These are phyloP conservation scores for Diglossa cyanea DNA, from an alignment of 2,797 vertebrate species.

Conservation along the genomic window DNA sequence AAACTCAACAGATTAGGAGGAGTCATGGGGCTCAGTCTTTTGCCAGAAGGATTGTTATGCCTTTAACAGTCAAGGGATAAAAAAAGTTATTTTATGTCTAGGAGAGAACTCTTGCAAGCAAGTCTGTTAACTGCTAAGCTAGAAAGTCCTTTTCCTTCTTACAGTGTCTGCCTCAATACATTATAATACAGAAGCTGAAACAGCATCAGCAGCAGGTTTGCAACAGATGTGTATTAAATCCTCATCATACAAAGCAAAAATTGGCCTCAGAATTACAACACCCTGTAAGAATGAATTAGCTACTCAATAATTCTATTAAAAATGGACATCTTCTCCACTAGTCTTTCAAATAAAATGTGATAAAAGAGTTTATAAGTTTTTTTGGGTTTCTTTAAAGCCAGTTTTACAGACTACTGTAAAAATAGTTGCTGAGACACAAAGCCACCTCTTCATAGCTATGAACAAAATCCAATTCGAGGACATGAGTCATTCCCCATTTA, in stretches of 20 bases:
- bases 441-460: background rate
- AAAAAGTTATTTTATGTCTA: slow-evolving; percentile 1
- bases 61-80: slow-evolving; percentile 18
- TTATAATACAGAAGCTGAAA: background rate
- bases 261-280: background rate
- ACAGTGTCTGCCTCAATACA: background rate
- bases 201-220: background rate
- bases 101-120: background rate
- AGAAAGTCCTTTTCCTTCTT: background rate
- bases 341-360: background rate
- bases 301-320: background rate
- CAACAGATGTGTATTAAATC: background rate
- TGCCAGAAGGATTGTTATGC: slow-evolving; percentile 18
- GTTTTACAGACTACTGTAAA: background rate
- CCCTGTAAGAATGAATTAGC: background rate
- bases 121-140: background rate
- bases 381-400: background rate
- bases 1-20: slow-evolving; percentile 16
- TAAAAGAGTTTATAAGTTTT: background rate
- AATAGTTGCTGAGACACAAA: background rate
- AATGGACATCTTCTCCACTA: background rate
- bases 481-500: background rate
- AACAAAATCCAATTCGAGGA: background rate
- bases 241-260: background rate
- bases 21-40: slow-evolving; percentile 21